phyloP scores from a whole-genome alignment of 2,113 vertebrate genomes.

The Catharus fuscescens region DNA sequence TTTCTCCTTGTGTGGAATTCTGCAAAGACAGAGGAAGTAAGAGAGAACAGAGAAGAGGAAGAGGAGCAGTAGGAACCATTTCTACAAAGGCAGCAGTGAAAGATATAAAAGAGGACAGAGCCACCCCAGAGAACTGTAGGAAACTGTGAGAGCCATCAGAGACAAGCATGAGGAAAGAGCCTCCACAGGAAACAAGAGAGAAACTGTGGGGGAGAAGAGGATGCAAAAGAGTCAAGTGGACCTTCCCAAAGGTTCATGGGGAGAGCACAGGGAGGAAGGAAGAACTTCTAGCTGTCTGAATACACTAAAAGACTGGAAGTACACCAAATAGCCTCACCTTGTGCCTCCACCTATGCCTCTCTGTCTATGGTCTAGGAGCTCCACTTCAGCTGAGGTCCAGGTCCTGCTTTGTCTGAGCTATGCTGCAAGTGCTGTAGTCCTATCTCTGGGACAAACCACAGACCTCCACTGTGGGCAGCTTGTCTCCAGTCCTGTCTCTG shows the following conservation, averaged over 20 bases:
- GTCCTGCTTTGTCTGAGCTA: not conserved
- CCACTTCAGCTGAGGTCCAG: not conserved
- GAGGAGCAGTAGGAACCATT: not conserved
- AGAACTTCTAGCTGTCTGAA: not conserved
- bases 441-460: not conserved
- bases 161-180: not conserved
- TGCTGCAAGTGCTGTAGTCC: not conserved
- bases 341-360: fast-evolving
- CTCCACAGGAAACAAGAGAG: not conserved
- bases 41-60: not conserved
- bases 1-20: not conserved
- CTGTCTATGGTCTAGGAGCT: not conserved
- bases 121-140: not conserved
- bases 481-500: not conserved
- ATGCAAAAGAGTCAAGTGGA: not conserved
- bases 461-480: not conserved
- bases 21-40: not conserved
- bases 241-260: not conserved
- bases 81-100: not conserved
- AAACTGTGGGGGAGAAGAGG: not conserved
- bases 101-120: not conserved
- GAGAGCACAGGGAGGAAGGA: not conserved
- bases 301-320: not conserved
- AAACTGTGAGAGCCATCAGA: not conserved
- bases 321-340: not conserved